phyloP scores from a whole-genome alignment of 2,797 vertebrate genomes.

The Scyliorhinus canicula region DNA sequence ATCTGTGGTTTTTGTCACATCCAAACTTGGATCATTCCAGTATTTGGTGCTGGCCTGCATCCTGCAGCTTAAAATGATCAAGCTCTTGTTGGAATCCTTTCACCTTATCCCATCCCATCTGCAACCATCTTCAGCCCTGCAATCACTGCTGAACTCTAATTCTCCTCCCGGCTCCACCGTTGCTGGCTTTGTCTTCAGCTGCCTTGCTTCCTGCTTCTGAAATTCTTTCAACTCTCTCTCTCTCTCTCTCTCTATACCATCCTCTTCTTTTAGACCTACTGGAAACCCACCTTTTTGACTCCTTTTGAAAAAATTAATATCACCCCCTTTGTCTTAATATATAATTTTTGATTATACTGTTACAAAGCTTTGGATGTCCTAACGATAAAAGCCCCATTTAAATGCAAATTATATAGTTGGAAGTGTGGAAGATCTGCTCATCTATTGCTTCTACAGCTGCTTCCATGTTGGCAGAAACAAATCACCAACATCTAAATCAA shows the following conservation, averaged over 20 bases:
- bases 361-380: no score
- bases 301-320: neutral
- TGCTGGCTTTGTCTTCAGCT: neutral
- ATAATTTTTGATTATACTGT: no score
- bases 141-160: neutral
- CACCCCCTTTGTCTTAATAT: no score
- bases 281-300: neutral
- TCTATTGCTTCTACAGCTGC: neutral
- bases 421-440: neutral
- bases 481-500: neutral
- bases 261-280: neutral
- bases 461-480: neutral
- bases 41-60: neutral
- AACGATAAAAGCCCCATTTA: no score
- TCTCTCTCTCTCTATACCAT: neutral
- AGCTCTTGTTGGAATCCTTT: no score
- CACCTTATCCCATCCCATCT: neutral
- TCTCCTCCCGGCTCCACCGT: neutral
- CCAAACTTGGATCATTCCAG: neutral
- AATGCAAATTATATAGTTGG: no score
- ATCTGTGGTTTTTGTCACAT: neutral
- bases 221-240: neutral
- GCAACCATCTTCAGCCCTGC: neutral
- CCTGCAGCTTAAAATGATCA: neutral
- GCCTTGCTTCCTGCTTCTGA: neutral